Evolutionary conservation across 2,797 vertebrate genomes (phyloP), one percentile per base, ranked within the genome.

Genomic region (Acanthurus lineatus): DNA sequence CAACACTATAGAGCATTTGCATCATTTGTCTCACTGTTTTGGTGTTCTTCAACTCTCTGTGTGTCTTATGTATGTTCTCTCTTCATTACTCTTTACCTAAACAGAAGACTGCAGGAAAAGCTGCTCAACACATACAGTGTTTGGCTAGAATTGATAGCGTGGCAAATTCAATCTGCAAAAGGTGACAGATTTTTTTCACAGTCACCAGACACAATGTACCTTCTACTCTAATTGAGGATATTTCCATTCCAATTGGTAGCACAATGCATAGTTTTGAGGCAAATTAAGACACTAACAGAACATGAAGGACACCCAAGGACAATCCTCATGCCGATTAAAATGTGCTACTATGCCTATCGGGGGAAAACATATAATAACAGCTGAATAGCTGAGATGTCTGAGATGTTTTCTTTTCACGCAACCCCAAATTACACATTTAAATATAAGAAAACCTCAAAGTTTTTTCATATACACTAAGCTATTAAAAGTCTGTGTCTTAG

Each of bases 291-390:
- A 64, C 38, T 4, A 53, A 54, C 15, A 45, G 2, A 73, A 61
- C 48, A 56, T 51, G n/a, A 47, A 64, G 47, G 28, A 45, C 11
- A 53, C n/a, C 19, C 52, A 56, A 53, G 28, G 48, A 72, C 40
- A 9, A 54, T 20, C 42, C 58, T 20, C 28, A 20, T 32, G 16
- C 44, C 62, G 45, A 66, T n/a, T 44, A 22, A 56, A 28, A 49
- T 61, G 40, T 14, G 42, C 14, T 56, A 56, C 68, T 19, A 22
- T 42, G 14, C 10, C 40, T 40, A 28, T 49, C 1, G 1, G 45
- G 20, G 22, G 17, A 20, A 40, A 59, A 15, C 42, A n/a, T 25
- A n/a, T 20, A 49, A 62, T 51, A 17, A 42, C 10, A 4, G 16
- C 17, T 51, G 32, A 68, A 32, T 20, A 69, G 28, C 28, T 16